These are phyloP conservation scores for Procambarus clarkii DNA, from an alignment of 1,140 invertebrate species.

Conservation along the genomic window DNA sequence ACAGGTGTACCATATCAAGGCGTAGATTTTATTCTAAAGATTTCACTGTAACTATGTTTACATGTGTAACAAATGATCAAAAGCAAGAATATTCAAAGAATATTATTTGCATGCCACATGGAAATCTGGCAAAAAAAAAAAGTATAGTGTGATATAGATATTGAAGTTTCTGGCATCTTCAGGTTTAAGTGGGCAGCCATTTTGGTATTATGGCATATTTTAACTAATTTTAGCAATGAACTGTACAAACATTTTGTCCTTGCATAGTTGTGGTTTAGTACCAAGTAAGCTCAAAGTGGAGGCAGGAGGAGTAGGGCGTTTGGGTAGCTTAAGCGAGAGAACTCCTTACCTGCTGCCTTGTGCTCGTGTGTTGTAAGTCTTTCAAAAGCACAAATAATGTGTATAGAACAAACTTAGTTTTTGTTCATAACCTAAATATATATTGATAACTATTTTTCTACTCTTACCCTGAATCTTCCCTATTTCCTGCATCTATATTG, in stretches of 20 bases:
- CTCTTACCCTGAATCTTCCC: constrained; percentile 57
- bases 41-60: too few species aligned
- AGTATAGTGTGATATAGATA: too few species aligned
- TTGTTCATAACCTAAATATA: constrained; percentile 60
- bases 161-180: too few species aligned
- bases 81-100: too few species aligned
- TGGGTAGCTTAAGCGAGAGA: not conserved
- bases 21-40: too few species aligned
- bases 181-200: too few species aligned
- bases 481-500: constrained; percentile 45
- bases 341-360: constrained; percentile 35
- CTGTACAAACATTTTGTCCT: constrained; percentile 13
- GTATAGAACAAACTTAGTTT: constrained; percentile 59
- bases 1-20: too few species aligned
- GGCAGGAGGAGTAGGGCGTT: not conserved
- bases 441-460: constrained; percentile 66
- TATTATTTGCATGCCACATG: too few species aligned
- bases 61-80: too few species aligned
- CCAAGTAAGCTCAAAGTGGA: not conserved
- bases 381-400: constrained; percentile 61
- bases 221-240: not conserved
- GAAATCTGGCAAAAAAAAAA: too few species aligned
- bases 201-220: not conserved
- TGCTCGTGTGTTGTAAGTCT: constrained; percentile 62
- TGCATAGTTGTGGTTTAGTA: not conserved